Conservation (phyloP, 2,113 vertebrate species). For the Oncorhynchus clarkii region DNA sequence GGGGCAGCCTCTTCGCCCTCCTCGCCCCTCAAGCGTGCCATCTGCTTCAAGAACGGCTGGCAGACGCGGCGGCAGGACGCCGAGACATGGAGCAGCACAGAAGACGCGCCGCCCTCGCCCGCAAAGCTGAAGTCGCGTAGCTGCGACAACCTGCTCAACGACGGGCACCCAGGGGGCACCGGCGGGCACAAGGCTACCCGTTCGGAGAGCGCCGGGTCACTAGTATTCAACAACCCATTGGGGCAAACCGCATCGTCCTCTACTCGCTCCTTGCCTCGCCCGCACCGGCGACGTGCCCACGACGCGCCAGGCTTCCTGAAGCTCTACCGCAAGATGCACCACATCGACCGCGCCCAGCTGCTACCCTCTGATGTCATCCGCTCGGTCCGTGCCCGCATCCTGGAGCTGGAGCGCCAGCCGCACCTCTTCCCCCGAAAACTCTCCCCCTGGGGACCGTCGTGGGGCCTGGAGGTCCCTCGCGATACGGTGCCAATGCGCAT, state of each 20-base stretch:
- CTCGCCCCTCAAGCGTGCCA: slow-evolving; percentile 81
- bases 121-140: slow-evolving; percentile 88
- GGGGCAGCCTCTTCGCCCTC: slow-evolving; percentile 81
- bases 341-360: slow-evolving; percentile 88
- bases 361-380: slow-evolving; percentile 89
- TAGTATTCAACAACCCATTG: slow-evolving; percentile 79
- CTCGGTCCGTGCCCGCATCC: slow-evolving; percentile 86
- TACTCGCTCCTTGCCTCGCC: slow-evolving; percentile 64
- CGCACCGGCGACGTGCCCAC: slow-evolving; percentile 81
- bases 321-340: slow-evolving; percentile 94
- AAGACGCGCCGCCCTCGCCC: slow-evolving; percentile 71
- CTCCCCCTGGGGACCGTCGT: slow-evolving; percentile 64
- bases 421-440: slow-evolving; percentile 49
- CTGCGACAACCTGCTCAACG: slow-evolving; percentile 83
- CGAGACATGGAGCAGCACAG: slow-evolving; percentile 88
- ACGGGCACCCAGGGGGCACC: slow-evolving; percentile 63
- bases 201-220: slow-evolving; percentile 87
- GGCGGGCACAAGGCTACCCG: slow-evolving; percentile 73
- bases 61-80: slow-evolving; percentile 81
- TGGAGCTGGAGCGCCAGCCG: slow-evolving; percentile 87
- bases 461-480: slow-evolving; percentile 84
- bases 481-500: slow-evolving; percentile 90
- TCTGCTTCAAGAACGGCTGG: slow-evolving; percentile 85
- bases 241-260: slow-evolving; percentile 64
- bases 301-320: slow-evolving; percentile 87